phyloP scores from a whole-genome alignment of 2,888 invertebrate genomes.

The Melolontha melolontha region DNA sequence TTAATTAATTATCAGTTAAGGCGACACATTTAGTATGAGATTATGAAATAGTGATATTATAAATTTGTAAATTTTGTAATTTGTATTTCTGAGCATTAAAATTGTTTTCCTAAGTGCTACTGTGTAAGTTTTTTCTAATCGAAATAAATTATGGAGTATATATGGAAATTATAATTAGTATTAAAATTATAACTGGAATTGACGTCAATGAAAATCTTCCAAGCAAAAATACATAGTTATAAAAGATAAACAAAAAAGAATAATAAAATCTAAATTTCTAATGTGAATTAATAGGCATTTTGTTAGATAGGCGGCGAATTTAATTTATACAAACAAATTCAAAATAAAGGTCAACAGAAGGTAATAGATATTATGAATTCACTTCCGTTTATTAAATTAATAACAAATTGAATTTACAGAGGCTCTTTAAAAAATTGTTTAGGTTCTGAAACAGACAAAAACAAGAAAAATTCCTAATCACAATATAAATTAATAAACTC shows the following conservation, averaged over 20 bases:
- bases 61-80: conserved; percentile 5
- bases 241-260: conserved; percentile 20
- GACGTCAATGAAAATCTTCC: conserved; percentile 32
- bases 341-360: too few species aligned
- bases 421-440: too few species aligned
- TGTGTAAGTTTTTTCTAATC: conserved; percentile 14
- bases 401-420: too few species aligned
- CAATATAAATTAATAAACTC: too few species aligned
- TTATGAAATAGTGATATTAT: conserved; percentile 1
- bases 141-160: conserved; percentile 13
- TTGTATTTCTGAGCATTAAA: conserved; percentile 19
- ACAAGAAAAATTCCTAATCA: too few species aligned
- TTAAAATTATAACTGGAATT: conserved; percentile 21
- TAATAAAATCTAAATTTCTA: conserved; percentile 27
- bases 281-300: too few species aligned
- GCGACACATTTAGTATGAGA: background rate
- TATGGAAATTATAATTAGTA: conserved; percentile 30
- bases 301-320: too few species aligned
- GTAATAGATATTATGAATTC: too few species aligned
- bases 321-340: too few species aligned
- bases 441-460: too few species aligned
- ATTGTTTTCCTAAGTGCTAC: conserved; percentile 11
- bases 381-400: too few species aligned
- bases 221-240: background rate
- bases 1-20: conserved; percentile 1